Conservation (phyloP, 2,797 vertebrate genomes). For the Aulostomus chinensis region DNA sequence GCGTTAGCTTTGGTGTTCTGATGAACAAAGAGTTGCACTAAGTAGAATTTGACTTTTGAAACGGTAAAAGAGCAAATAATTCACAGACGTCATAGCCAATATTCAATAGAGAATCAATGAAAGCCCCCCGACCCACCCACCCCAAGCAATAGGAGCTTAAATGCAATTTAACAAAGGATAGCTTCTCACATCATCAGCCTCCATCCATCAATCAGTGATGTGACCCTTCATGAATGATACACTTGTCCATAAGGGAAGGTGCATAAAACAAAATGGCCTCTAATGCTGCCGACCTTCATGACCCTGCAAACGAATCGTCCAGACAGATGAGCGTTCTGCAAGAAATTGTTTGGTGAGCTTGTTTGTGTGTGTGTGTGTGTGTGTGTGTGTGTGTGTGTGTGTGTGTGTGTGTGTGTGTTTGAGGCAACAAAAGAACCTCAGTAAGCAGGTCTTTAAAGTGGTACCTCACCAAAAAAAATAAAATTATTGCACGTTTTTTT, state of each 20-base stretch:
- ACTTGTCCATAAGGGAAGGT: constrained; percentile 57
- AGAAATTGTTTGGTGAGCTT: too few relatives aligned
- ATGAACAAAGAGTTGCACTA: background rate
- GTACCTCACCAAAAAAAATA: too few relatives aligned
- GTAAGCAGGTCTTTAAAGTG: too few relatives aligned
- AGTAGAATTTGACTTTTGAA: constrained; percentile 10
- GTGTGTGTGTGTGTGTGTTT: too few relatives aligned
- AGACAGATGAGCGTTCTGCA: too few relatives aligned
- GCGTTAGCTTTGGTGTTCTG: background rate
- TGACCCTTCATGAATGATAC: constrained; percentile 70
- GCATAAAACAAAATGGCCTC: constrained; percentile 57
- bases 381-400: too few relatives aligned
- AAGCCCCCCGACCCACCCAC: too few relatives aligned
- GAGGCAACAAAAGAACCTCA: too few relatives aligned
- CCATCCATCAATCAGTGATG: constrained; percentile 52
- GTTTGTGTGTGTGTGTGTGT: too few relatives aligned
- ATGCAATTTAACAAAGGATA: constrained; percentile 42
- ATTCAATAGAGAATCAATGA: too few relatives aligned
- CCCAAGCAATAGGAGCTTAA: constrained; percentile 22
- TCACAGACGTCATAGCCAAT: too few relatives aligned
- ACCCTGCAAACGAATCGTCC: constrained; percentile 15
- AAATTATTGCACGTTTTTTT: too few relatives aligned
- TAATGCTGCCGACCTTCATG: constrained; percentile 27
- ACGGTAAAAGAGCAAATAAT: constrained; percentile 10
- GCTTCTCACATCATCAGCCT: constrained; percentile 48